Evolutionary conservation across 2,113 vertebrate genomes (phyloP).

Genomic region (Tursiops truncatus): DNA sequence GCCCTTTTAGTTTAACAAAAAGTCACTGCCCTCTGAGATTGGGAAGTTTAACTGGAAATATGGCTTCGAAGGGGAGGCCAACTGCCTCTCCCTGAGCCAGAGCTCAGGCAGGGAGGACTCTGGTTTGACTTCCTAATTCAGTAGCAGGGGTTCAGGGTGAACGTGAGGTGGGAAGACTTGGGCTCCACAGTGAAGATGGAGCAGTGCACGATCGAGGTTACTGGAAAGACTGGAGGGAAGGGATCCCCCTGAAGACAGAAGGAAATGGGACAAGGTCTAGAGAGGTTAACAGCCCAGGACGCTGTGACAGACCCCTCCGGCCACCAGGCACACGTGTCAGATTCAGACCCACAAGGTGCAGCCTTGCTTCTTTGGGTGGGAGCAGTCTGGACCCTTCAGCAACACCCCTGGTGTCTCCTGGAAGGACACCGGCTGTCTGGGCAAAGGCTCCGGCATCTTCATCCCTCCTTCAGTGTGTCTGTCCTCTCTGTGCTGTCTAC

Average conservation of each 20-base stretch:
- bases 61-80: neutral
- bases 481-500: neutral
- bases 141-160: neutral
- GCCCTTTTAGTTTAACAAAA: neutral
- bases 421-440: neutral
- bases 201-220: neutral
- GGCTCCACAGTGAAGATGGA: neutral
- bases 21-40: neutral
- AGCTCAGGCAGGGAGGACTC: neutral
- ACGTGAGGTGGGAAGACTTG: rapidly evolving
- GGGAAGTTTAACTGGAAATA: neutral
- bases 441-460: neutral
- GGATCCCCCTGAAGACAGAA: neutral
- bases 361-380: neutral
- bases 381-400: neutral
- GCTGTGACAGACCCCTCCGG: neutral
- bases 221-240: neutral
- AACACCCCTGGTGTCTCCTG: neutral
- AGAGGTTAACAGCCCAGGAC: neutral
- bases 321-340: neutral
- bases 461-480: neutral
- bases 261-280: neutral
- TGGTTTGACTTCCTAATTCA: neutral
- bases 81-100: neutral
- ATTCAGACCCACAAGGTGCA: neutral